Percentiles rank a stretch among this genome's conserved stretches.
These are phyloP conservation scores for Atlantisia rogersi DNA, from an alignment of 2,113 vertebrate species.

Conservation along the genomic window DNA sequence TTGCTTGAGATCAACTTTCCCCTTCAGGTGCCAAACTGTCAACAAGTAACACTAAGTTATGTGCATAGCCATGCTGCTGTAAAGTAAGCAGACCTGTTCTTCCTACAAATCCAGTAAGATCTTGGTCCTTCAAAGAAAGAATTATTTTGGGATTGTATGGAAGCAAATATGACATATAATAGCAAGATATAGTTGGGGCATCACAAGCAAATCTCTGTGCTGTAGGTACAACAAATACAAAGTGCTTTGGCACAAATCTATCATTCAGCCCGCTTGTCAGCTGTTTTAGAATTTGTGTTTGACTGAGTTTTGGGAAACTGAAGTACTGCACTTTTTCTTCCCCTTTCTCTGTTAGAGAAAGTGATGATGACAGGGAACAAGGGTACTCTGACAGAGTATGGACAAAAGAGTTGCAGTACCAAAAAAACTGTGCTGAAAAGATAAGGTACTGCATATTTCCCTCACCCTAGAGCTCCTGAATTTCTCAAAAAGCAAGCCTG, in stretches of 20 bases:
- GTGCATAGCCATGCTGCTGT: neutral
- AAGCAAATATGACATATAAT: neutral
- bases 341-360: neutral
- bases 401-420: neutral
- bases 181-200: neutral
- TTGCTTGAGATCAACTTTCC: neutral
- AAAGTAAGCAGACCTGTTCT: neutral
- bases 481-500: neutral
- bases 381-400: rapidly evolving
- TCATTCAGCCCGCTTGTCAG: neutral
- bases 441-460: neutral
- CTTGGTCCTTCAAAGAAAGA: neutral
- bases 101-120: neutral
- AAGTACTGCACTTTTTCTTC: neutral
- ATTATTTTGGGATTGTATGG: neutral
- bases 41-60: neutral
- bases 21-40: neutral
- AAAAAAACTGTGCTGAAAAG: neutral
- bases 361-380: neutral
- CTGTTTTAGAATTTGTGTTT: neutral
- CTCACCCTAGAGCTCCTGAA: neutral
- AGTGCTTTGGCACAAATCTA: neutral
- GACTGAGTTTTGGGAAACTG: neutral
- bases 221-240: neutral
- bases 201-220: neutral